Percentiles rank a stretch among this genome's conserved stretches.
Evolutionary conservation across 2,113 vertebrate genomes (phyloP).

Genomic region (Laticauda laticaudata): DNA sequence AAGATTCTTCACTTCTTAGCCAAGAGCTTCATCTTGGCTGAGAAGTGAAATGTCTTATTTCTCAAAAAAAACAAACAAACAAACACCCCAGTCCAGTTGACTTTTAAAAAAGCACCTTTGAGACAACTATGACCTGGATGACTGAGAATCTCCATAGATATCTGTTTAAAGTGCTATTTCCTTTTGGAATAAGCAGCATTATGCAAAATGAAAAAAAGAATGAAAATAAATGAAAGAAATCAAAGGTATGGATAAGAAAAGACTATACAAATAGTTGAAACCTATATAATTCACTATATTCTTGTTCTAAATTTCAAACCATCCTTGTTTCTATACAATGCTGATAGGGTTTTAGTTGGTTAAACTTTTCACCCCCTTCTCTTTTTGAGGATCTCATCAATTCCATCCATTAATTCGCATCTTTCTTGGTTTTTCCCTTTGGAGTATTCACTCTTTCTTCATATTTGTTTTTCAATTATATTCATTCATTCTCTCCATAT

Average conservation of each 20-base stretch:
- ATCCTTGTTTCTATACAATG: background rate
- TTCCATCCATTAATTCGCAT: background rate
- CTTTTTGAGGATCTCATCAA: background rate
- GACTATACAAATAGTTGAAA: background rate
- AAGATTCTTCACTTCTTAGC: background rate
- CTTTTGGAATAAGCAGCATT: background rate
- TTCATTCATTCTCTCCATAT: background rate
- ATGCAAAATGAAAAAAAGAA: background rate
- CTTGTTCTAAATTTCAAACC: background rate
- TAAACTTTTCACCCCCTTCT: background rate
- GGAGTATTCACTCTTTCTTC: background rate
- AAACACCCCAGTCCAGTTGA: background rate
- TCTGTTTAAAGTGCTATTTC: background rate
- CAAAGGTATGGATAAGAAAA: background rate
- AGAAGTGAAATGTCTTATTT: background rate
- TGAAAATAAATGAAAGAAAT: background rate
- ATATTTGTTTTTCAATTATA: background rate
- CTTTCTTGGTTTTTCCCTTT: background rate
- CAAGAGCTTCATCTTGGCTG: background rate
- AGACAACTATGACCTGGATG: background rate
- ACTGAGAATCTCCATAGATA: background rate
- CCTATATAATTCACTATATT: background rate
- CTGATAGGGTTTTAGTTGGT: background rate
- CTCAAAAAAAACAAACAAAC: background rate
- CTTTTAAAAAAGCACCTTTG: background rate